These are phyloP conservation scores for Fundulus diaphanus DNA, from an alignment of 2,797 vertebrate species.

Conservation along the genomic window DNA sequence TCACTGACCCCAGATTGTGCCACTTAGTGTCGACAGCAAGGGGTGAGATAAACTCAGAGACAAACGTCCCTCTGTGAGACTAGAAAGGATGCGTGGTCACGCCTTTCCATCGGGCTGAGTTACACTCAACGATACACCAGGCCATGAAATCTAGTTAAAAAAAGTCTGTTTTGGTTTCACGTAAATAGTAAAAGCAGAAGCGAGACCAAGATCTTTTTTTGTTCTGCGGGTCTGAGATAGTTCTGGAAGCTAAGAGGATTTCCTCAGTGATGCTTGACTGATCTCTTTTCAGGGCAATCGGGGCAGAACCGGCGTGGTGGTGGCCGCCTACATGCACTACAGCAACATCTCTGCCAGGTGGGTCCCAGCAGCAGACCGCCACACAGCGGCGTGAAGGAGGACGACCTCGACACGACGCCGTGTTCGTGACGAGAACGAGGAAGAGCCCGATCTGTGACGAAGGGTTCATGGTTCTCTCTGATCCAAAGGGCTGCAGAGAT, in stretches of 20 bases:
- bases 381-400: no score
- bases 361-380: slow-evolving; percentile 42
- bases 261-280: not conserved
- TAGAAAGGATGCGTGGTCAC: no score
- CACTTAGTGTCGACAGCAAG: no score
- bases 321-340: slow-evolving; percentile 98
- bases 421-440: not conserved
- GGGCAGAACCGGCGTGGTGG: slow-evolving; percentile 94
- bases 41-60: no score
- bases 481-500: not conserved
- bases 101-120: no score
- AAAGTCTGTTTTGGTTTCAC: not conserved
- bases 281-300: slow-evolving; percentile 88
- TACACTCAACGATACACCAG: no score
- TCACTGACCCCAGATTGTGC: no score
- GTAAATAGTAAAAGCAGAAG: not conserved
- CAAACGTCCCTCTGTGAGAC: no score
- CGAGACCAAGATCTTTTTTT: not conserved
- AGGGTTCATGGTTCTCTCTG: not conserved
- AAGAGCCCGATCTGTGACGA: not conserved
- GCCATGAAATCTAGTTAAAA: not conserved
- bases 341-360: slow-evolving; percentile 98
- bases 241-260: not conserved
- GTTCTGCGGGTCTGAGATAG: slow-evolving; percentile 10
- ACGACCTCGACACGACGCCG: not conserved